These are phyloP conservation scores for Pangasianodon hypophthalmus DNA, from an alignment of 2,113 vertebrate genomes.

Conservation along the genomic window DNA sequence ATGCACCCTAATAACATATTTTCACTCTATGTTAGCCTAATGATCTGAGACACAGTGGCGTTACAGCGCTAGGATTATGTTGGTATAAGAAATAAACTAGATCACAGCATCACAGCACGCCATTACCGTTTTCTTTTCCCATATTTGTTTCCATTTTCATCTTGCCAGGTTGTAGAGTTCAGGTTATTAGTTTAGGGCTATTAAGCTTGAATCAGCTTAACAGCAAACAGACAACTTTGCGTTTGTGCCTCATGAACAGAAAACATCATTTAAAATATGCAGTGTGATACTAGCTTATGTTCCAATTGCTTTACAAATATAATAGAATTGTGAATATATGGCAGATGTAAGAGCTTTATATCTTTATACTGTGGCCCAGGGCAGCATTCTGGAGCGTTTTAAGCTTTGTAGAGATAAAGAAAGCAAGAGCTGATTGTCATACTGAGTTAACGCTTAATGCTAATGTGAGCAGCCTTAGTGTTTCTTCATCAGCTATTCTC, in stretches of 20 bases:
- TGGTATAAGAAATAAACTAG: not conserved
- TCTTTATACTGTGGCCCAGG: not conserved
- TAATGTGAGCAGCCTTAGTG: constrained; percentile 32
- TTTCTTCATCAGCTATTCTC: constrained; percentile 42
- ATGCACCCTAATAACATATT: not conserved
- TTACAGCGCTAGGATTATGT: not conserved
- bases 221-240: not conserved
- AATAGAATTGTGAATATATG: constrained; percentile 13
- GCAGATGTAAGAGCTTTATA: constrained; percentile 11
- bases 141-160: constrained; percentile 11
- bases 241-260: constrained; percentile 7
- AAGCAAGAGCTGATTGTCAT: not conserved
- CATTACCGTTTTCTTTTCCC: not conserved
- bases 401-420: constrained; percentile 20
- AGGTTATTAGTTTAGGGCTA: constrained; percentile 27
- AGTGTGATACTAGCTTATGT: not conserved
- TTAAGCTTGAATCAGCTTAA: constrained; percentile 37
- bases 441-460: constrained; percentile 33
- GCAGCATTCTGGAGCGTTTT: constrained; percentile 2
- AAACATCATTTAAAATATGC: constrained; percentile 13
- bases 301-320: constrained; percentile 4
- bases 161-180: constrained; percentile 19
- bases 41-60: not conserved
- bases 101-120: not conserved
- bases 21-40: not conserved